Base-by-base conservation (phyloP, 2,797 vertebrate genomes). In the Pipistrellus kuhlii region DNA sequence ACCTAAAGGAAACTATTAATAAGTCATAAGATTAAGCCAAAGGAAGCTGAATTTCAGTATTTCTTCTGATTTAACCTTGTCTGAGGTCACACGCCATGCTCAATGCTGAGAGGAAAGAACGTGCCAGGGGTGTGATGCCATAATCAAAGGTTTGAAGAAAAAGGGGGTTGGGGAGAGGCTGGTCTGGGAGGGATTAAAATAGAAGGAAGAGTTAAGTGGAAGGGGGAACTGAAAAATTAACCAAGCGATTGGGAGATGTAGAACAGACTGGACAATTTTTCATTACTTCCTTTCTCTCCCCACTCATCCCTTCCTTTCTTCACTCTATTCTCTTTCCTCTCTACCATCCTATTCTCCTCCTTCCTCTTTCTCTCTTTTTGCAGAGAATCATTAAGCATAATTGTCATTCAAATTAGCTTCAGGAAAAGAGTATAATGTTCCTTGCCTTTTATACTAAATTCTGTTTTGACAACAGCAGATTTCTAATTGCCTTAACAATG, bases 381-480 rank as follows among this genome's bases (percentile, higher is more conserved):
- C 30, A 87, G 59, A 92, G 69, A 91, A 73, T 12, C 3, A 12
- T 25, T 13, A 95, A 71, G 8, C 21, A 30, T n/a, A 75, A 77
- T 14, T 71, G n/a, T 48, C 93, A 93, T 94, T n/a, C 53, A 95
- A 73, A 78, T 78, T 38, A 93, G 85, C 93, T 97, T 98, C 96
- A 55, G 94, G 96, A 94, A 92, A 97, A 91, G 68, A 93, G 82
- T 84, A 93, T 82, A 86, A 85, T 72, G 53, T 96, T 96, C 86
- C 92, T 94, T 95, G 92, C 75, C 96, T 53, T 80, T 96, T 68
- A 51, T 55, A 81, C 30, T 15, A 90, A 94, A 87, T 92, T 97
- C 90, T 89, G 59, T 96, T 95, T 95, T 97, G 96, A 96, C 44
- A 97, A 90, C 9, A 95, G 48, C 35, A 76, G 86, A 93, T 82